phyloP scores from a whole-genome alignment of 1,140 invertebrate species.

The Drosophila azteca region DNA sequence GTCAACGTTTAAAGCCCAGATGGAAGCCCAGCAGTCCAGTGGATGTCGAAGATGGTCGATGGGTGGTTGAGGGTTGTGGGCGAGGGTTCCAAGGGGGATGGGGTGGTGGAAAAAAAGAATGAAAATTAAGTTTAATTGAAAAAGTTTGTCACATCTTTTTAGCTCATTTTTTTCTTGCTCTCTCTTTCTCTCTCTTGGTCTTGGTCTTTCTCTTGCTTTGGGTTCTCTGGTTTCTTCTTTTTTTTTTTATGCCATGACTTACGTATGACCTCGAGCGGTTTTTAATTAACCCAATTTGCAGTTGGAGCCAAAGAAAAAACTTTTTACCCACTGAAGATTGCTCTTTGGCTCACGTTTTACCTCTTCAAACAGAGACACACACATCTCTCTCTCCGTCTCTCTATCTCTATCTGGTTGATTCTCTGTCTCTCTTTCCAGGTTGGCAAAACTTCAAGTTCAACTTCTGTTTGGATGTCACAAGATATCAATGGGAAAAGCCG shows the following conservation, averaged over 20 bases:
- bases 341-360: slow-evolving; percentile 12
- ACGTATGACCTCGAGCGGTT: slow-evolving; percentile 71
- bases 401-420: slow-evolving; percentile 3
- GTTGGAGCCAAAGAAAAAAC: slow-evolving; percentile 56
- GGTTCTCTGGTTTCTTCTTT: slow-evolving; percentile 1
- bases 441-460: slow-evolving; percentile 3
- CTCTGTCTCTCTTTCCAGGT: slow-evolving; percentile 10
- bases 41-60: slow-evolving; percentile 23
- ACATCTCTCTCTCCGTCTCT: slow-evolving; percentile 13
- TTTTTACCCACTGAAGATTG: slow-evolving; percentile 57
- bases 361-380: not conserved
- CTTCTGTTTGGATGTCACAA: slow-evolving; percentile 19
- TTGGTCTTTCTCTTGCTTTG: slow-evolving; percentile 22
- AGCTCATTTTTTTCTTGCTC: slow-evolving; percentile 35
- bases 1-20: slow-evolving; percentile 55
- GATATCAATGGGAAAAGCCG: slow-evolving; percentile 14
- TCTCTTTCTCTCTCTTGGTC: slow-evolving; percentile 25
- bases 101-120: slow-evolving; percentile 27
- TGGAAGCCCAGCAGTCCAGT: not conserved
- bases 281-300: slow-evolving; percentile 81
- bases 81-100: too few species aligned
- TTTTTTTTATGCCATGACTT: slow-evolving; percentile 45
- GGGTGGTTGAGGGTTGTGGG: not conserved
- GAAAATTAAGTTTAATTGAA: slow-evolving; percentile 78
- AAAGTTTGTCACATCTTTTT: slow-evolving; percentile 77